Evolutionary conservation across 2,888 invertebrate species (phyloP), one percentile per base, ranked within the genome.

Genomic region (Ennomos quercinarius): DNA sequence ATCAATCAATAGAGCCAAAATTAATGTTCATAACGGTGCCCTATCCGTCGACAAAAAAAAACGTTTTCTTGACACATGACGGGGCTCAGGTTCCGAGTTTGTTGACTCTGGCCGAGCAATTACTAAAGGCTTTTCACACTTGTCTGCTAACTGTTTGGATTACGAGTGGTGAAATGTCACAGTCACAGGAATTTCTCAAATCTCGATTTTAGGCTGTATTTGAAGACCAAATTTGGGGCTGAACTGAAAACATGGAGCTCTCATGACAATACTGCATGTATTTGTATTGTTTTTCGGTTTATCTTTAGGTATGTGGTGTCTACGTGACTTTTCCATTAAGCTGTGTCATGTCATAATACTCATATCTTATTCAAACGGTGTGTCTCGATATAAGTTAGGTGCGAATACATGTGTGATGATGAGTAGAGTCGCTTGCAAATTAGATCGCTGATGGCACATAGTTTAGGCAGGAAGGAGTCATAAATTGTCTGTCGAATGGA

Each of bases 51-150:
- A 37, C n/a, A 11, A 46, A 57, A 38, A 6, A 55, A 39, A 37
- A 50, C 40, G 34, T 54, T 45, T 38, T 51, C 38, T 47, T 42
- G 51, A 17, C 50, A 43, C 45, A 42, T 40, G 36, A 40, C 39
- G 10, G 34, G 12, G 17, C 51, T 45, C 36, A 27, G 48, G 55
- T 56, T 48, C 39, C 56, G 42, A 13, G 70, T 72, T 72, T 83
- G 75, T 84, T 81, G 77, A 80, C 78, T 74, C 70, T 74, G 64
- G 66, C 71, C 62, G 71, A 80, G 83, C 84, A 86, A 91, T 89
- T 86, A 87, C 81, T 77, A 62, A 65, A 73, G 72, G 86, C 90
- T 91, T 89, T 91, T 91, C 86, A 91, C 91, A 89, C 89, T 73
- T 82, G 67, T 73, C 70, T 67, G 86, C 86, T 91, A 91, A 92